These are phyloP conservation scores for Polyploca ridens DNA, from an alignment of 2,888 invertebrate species.

Conservation along the genomic window DNA sequence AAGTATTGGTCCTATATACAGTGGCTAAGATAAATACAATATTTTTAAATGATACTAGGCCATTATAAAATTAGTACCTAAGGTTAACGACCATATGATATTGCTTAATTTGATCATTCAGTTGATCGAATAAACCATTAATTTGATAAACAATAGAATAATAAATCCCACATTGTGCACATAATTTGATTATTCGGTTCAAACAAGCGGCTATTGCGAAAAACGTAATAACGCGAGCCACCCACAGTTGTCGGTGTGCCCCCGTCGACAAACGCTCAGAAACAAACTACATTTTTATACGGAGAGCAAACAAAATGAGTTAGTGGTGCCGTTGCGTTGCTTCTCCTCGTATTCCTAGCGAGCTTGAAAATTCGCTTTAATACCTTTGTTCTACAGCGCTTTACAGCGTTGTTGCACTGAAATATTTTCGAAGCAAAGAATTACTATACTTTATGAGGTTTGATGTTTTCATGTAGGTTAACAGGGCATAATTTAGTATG, in stretches of 20 bases:
- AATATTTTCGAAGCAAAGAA: slow-evolving; percentile 64
- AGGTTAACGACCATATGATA: no score
- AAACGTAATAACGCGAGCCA: slow-evolving; percentile 59
- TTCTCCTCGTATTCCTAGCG: slow-evolving; percentile 68
- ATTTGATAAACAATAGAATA: slow-evolving; percentile 24
- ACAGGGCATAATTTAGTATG: no score
- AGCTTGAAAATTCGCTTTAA: slow-evolving; percentile 81
- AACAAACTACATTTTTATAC: slow-evolving; percentile 80
- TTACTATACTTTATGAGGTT: slow-evolving; percentile 57
- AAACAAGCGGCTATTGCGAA: slow-evolving; percentile 47
- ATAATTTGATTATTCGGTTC: slow-evolving; percentile 51
- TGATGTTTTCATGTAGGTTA: no score
- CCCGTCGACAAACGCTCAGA: slow-evolving; percentile 64
- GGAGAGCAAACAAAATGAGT: slow-evolving; percentile 78
- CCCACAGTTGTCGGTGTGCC: slow-evolving; percentile 47
- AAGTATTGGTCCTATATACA: no score
- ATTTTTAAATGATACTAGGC: no score
- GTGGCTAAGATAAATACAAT: no score
- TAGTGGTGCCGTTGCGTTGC: slow-evolving; percentile 73
- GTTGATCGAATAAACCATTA: not conserved
- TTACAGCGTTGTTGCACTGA: slow-evolving; percentile 71
- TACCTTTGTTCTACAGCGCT: slow-evolving; percentile 81
- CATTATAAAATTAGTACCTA: no score
- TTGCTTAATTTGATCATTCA: no score
- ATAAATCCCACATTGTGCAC: slow-evolving; percentile 41